Evolutionary conservation across 1,140 invertebrate species (phyloP).

Genomic region (Cepaea nemoralis): DNA sequence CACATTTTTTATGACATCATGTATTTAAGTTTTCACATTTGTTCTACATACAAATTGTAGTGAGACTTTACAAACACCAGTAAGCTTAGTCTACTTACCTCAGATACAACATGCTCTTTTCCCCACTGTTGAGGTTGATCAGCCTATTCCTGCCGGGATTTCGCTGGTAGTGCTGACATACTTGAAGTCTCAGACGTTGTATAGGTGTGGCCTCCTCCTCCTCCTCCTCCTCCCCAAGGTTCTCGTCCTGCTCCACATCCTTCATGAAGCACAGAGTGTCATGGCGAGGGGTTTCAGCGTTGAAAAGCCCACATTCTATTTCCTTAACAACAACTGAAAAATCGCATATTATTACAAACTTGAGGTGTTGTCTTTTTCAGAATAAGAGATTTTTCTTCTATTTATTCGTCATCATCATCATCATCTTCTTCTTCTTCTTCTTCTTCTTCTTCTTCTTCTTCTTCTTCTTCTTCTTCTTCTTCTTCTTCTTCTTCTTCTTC

Average conservation of each 20-base stretch:
- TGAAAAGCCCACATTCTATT: slow-evolving; percentile 40
- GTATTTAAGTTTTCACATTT: too few relatives aligned
- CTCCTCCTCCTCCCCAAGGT: background rate
- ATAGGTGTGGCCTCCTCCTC: background rate
- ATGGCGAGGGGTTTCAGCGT: slow-evolving; percentile 24
- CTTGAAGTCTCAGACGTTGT: slow-evolving; percentile 34
- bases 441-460: too few relatives aligned
- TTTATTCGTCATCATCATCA: too few relatives aligned
- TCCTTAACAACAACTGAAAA: slow-evolving; percentile 45
- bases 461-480: too few relatives aligned
- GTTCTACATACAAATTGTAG: too few relatives aligned
- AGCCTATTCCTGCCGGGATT: slow-evolving; percentile 38
- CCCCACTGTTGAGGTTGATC: slow-evolving; percentile 37
- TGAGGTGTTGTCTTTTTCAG: background rate
- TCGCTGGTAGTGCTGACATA: slow-evolving; percentile 35
- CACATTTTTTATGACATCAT: too few relatives aligned
- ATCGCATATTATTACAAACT: background rate
- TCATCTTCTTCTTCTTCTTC: too few relatives aligned
- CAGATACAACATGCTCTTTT: slow-evolving; percentile 43
- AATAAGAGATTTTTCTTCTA: background rate
- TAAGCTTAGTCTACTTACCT: slow-evolving; percentile 19
- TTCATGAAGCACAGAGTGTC: slow-evolving; percentile 47
- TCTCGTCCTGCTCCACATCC: background rate
- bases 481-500: too few relatives aligned
- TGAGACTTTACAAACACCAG: too few relatives aligned